Evolutionary conservation across 2,113 vertebrate genomes (phyloP).

Genomic region (Prunella fulvescens): DNA sequence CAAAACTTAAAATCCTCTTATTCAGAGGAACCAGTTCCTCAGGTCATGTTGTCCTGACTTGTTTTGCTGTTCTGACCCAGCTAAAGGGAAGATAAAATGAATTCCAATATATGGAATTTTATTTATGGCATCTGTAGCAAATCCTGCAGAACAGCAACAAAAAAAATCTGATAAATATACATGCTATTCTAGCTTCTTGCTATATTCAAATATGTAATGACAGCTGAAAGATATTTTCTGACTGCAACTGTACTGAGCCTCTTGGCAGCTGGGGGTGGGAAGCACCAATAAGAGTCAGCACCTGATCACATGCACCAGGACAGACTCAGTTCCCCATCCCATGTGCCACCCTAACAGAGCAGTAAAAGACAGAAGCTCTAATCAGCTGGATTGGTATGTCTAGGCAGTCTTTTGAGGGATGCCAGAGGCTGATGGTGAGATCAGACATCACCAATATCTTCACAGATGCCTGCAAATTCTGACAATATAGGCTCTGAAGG

Average conservation of each 20-base stretch:
- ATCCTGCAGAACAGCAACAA: background rate
- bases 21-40: background rate
- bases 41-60: background rate
- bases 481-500: background rate
- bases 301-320: background rate
- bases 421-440: background rate
- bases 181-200: background rate
- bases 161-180: background rate
- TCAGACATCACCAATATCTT: background rate
- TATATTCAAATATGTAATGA: background rate
- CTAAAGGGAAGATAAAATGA: background rate
- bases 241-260: background rate
- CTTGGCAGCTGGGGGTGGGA: background rate
- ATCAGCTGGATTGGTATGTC: background rate
- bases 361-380: background rate
- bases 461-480: background rate
- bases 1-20: background rate
- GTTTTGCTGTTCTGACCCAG: background rate
- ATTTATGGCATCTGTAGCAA: background rate
- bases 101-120: background rate
- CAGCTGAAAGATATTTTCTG: background rate
- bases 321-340: background rate
- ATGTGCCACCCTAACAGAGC: background rate
- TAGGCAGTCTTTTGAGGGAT: background rate
- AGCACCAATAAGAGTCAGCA: background rate